Evolutionary conservation across 1,140 invertebrate genomes (phyloP).

Genomic region (Samia ricini): DNA sequence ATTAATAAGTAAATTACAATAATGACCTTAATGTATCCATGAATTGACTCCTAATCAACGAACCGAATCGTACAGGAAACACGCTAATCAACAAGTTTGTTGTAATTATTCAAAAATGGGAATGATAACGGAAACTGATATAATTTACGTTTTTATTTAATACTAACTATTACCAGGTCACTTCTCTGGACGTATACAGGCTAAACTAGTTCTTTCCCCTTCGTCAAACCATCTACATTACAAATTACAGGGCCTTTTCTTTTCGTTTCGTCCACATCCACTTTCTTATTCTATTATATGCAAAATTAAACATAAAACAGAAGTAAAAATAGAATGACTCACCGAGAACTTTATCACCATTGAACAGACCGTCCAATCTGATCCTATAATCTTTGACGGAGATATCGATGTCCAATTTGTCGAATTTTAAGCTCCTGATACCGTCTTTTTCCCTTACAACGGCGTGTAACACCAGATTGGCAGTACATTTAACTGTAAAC

Average conservation of each 20-base stretch:
- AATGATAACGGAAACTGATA: no score
- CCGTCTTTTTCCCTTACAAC: constrained; percentile 69
- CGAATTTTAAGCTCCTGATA: constrained; percentile 76
- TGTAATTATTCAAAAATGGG: background rate
- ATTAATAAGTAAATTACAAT: no score
- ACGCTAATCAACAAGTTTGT: background rate
- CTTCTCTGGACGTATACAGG: no score
- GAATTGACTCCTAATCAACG: background rate
- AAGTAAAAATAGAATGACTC: constrained; percentile 19
- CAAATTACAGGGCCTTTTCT: no score
- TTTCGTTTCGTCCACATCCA: no score
- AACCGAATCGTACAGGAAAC: background rate
- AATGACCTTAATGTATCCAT: no score
- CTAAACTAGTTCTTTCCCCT: no score
- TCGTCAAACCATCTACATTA: no score
- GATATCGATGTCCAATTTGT: constrained; percentile 76
- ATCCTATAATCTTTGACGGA: constrained; percentile 79
- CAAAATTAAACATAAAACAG: no score
- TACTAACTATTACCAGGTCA: no score
- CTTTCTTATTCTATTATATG: no score
- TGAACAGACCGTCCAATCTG: constrained; percentile 79
- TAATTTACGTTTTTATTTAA: no score
- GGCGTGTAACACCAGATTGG: constrained; percentile 73
- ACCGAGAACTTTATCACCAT: constrained; percentile 78
- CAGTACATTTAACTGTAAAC: constrained; percentile 78